Percentiles rank a stretch among this genome's conserved stretches.
Evolutionary conservation across 2,888 invertebrate genomes (phyloP).

Genomic region (Oscheius sp.): DNA sequence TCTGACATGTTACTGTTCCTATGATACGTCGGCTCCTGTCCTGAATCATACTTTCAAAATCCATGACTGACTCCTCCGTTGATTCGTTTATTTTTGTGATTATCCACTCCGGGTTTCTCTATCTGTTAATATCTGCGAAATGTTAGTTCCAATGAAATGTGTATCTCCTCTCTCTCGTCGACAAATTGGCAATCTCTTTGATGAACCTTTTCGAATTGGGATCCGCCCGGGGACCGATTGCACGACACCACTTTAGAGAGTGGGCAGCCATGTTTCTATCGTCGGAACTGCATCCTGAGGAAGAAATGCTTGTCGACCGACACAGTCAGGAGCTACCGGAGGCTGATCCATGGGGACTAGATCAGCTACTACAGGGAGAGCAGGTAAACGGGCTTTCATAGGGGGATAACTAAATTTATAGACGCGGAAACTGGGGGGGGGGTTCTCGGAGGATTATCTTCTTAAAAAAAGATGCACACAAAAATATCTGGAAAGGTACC

Average conservation of each 20-base stretch:
- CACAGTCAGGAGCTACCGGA: conserved; percentile 34
- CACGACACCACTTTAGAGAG: conserved; percentile 1
- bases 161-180: neutral
- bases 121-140: conserved; percentile 8
- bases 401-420: too few relatives aligned
- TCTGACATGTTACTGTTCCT: conserved; percentile 13
- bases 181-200: conserved; percentile 30
- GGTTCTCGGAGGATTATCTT: too few relatives aligned
- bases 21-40: neutral
- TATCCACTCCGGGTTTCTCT: neutral
- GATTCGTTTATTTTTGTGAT: neutral
- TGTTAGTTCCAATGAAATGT: neutral
- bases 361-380: conserved; percentile 61
- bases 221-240: conserved; percentile 21
- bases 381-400: too few relatives aligned
- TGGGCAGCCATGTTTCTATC: conserved; percentile 23
- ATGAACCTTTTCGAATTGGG: conserved; percentile 28
- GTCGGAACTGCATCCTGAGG: conserved; percentile 20
- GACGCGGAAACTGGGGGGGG: too few relatives aligned
- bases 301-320: conserved; percentile 18
- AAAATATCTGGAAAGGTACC: too few relatives aligned
- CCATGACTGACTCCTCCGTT: neutral
- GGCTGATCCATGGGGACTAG: conserved; percentile 65
- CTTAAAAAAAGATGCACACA: too few relatives aligned
- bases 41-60: conserved; percentile 14